Evolutionary conservation across 2,113 vertebrate genomes (phyloP).

Genomic region (Pyxicephalus adspersus): DNA sequence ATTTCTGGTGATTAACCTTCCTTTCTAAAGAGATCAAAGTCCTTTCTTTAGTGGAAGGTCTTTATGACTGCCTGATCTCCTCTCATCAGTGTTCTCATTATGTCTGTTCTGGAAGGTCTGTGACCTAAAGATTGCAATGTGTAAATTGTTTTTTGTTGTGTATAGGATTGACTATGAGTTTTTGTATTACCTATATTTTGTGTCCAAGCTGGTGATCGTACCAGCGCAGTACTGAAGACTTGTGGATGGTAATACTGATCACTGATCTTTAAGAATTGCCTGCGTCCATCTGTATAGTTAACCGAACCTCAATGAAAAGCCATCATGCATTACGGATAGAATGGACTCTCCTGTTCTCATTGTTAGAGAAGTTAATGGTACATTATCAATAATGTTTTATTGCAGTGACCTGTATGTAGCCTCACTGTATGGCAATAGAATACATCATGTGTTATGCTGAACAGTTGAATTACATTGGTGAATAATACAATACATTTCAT

Average conservation of each 20-base stretch:
- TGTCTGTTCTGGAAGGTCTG: not conserved
- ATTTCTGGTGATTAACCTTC: constrained; percentile 28
- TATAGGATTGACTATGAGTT: not conserved
- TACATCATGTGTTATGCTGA: too few species aligned
- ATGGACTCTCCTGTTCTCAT: not conserved
- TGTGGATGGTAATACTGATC: not conserved
- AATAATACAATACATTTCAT: too few species aligned
- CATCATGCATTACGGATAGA: not conserved
- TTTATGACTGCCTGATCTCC: constrained; percentile 24
- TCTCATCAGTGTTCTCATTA: constrained; percentile 37
- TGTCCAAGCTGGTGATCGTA: not conserved
- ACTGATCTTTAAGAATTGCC: not conserved
- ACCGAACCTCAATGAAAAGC: not conserved
- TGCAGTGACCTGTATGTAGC: too few species aligned
- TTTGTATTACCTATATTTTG: not conserved
- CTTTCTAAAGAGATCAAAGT: constrained; percentile 43
- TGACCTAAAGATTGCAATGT: not conserved
- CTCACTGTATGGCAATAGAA: too few species aligned
- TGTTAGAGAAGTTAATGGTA: not conserved
- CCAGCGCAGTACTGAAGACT: not conserved
- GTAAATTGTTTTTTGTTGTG: not conserved
- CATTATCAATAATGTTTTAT: too few species aligned
- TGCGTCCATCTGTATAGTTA: not conserved
- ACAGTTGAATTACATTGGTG: too few species aligned
- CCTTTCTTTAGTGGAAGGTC: not conserved